Percentiles rank a stretch among this genome's conserved stretches.
Evolutionary conservation across 30 jellyfish, hydroid and myxozoan genomes (phyloP).

Genomic region (Sanderia malayensis): DNA sequence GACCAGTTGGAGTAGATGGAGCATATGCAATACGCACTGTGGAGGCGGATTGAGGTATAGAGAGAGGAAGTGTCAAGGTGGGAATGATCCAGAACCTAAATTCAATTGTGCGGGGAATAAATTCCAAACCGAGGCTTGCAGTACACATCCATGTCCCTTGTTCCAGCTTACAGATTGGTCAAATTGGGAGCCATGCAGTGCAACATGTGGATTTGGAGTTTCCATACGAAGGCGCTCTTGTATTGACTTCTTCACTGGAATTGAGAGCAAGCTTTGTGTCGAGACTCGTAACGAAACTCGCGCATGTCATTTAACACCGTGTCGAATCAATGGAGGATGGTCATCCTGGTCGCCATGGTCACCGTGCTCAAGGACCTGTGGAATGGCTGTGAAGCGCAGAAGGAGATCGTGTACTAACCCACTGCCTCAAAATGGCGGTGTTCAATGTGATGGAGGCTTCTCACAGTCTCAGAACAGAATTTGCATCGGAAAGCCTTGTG

Average conservation of each 20-base stretch:
- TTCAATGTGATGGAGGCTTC: conserved; percentile 75
- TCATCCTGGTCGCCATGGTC: conserved; percentile 90
- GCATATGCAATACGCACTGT: conserved; percentile 86
- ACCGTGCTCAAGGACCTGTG: conserved; percentile 84
- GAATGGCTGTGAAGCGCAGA: conserved; percentile 80
- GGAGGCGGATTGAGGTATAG: conserved; percentile 84
- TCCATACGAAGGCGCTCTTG: conserved; percentile 73
- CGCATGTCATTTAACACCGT: conserved; percentile 48
- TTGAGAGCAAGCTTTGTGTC: conserved; percentile 60
- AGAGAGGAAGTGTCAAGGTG: conserved; percentile 69
- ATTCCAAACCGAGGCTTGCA: conserved; percentile 67
- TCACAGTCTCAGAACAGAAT: conserved; percentile 64
- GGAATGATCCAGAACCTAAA: conserved; percentile 21
- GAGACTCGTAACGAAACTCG: conserved; percentile 62
- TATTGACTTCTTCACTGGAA: conserved; percentile 67
- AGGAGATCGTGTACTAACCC: conserved; percentile 87
- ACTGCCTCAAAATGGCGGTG: conserved; percentile 75
- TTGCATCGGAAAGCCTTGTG: conserved; percentile 69
- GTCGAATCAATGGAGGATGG: conserved; percentile 86
- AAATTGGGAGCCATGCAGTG: conserved; percentile 81
- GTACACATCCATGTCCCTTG: conserved; percentile 70
- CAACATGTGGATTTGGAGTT: conserved; percentile 60
- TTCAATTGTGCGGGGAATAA: conserved; percentile 80
- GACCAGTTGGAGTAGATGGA: conserved; percentile 91
- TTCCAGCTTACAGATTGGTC: conserved; percentile 81